phyloP scores from a whole-genome alignment of 2,797 vertebrate genomes.

The Clarias pachynema region DNA sequence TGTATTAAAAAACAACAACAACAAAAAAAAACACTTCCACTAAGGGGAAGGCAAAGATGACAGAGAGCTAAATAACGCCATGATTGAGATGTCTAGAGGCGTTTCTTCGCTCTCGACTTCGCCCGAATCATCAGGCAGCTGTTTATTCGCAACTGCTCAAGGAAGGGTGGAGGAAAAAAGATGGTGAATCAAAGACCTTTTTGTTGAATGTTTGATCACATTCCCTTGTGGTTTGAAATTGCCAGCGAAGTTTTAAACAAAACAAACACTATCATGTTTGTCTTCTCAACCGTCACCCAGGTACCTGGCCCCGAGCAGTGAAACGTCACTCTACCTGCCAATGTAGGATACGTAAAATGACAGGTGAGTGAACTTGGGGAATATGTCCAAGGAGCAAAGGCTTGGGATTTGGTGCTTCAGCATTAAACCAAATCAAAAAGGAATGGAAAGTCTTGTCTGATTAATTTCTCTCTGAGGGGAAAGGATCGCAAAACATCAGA shows the following conservation, averaged over 20 bases:
- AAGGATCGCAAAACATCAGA: background rate
- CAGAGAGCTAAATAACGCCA: conserved; percentile 69
- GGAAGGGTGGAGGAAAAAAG: conserved; percentile 37
- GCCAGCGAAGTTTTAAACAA: conserved; percentile 69
- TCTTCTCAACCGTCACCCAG: conserved; percentile 68
- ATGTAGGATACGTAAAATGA: conserved; percentile 62
- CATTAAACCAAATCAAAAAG: background rate
- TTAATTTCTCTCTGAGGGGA: background rate
- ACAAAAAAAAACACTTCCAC: conserved; percentile 59
- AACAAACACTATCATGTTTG: conserved; percentile 71
- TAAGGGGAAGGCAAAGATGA: conserved; percentile 41
- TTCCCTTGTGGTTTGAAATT: conserved; percentile 65
- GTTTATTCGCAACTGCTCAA: conserved; percentile 70
- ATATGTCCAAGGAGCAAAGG: background rate
- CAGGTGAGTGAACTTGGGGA: conserved; percentile 46
- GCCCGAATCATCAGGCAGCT: conserved; percentile 71
- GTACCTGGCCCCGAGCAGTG: conserved; percentile 66
- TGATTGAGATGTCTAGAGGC: conserved; percentile 77
- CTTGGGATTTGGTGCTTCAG: background rate
- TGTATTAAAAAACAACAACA: no score
- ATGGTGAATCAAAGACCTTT: conserved; percentile 71
- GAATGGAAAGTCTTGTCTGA: background rate
- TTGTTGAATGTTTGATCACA: conserved; percentile 72
- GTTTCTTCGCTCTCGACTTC: conserved; percentile 57
- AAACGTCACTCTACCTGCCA: conserved; percentile 65